Evolutionary conservation across 1,140 invertebrate genomes (phyloP).

Genomic region (Antheraea mylitta): DNA sequence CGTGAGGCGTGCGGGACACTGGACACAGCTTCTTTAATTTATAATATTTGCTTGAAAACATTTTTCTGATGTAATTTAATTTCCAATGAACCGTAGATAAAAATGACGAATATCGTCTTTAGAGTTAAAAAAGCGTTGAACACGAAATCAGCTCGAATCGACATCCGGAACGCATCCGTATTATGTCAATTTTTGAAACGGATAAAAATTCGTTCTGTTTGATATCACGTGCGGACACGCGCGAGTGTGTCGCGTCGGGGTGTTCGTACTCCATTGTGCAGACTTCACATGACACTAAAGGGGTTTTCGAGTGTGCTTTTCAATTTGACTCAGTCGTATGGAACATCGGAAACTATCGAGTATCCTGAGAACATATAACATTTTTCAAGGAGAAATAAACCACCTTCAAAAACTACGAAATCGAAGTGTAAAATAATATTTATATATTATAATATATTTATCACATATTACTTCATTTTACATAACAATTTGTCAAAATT

Average conservation of each 20-base stretch:
- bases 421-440: too few species aligned
- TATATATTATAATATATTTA: too few species aligned
- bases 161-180: slow-evolving; percentile 5
- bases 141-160: neutral
- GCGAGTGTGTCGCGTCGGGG: slow-evolving; percentile 18
- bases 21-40: too few species aligned
- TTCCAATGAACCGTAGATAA: too few species aligned
- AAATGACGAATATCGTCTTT: neutral
- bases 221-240: slow-evolving; percentile 10
- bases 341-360: slow-evolving; percentile 25
- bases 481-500: too few species aligned
- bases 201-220: slow-evolving; percentile 5
- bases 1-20: too few species aligned
- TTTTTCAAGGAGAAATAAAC: too few species aligned
- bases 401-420: too few species aligned
- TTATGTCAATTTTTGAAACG: slow-evolving; percentile 8
- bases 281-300: slow-evolving; percentile 63
- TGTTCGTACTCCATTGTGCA: slow-evolving; percentile 46
- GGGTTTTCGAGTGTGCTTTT: slow-evolving; percentile 75
- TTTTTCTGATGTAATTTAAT: too few species aligned
- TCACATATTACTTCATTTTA: too few species aligned
- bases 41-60: too few species aligned
- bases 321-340: slow-evolving; percentile 59
- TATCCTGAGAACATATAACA: neutral
- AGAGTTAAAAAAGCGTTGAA: neutral